A percentile compares a stretch with the other conserved stretches of the same genome.
phyloP scores from a whole-genome alignment of 2,113 vertebrate species.

The Podarcis cretensis region DNA sequence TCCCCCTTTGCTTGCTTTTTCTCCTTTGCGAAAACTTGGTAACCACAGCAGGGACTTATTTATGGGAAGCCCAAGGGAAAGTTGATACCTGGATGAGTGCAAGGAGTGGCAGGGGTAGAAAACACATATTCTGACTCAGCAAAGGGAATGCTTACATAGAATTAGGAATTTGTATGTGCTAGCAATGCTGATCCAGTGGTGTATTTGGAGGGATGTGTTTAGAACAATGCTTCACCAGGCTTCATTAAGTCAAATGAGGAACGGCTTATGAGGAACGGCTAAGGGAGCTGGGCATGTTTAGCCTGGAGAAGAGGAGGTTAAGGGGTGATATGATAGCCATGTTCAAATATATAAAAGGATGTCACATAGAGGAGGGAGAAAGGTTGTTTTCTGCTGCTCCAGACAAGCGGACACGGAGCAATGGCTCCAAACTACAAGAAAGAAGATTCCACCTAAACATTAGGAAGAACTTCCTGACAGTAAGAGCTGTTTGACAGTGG shows the following conservation, averaged over 20 bases:
- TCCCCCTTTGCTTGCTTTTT: slow-evolving; percentile 46
- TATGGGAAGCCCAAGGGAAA: slow-evolving; percentile 31
- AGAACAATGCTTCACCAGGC: background rate
- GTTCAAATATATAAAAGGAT: no score
- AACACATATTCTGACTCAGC: background rate
- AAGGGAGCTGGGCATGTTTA: no score
- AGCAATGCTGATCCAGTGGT: background rate
- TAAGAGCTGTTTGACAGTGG: no score
- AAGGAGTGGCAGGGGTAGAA: accelerated
- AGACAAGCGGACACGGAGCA: no score
- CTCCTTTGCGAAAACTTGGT: slow-evolving; percentile 21
- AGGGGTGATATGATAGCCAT: no score
- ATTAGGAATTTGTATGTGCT: background rate
- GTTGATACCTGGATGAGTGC: slow-evolving; percentile 30
- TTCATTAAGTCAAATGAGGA: background rate
- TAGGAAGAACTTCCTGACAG: no score
- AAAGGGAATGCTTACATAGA: background rate
- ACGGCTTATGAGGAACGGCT: no score
- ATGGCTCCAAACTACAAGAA: no score
- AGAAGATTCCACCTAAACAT: no score
- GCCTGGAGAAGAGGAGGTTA: no score
- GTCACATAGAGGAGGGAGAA: no score
- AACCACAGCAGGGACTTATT: background rate
- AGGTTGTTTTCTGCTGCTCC: no score
- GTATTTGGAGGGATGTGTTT: background rate